These are phyloP conservation scores for Oscheius onirici DNA, from an alignment of 2,888 invertebrate species.

Conservation along the genomic window DNA sequence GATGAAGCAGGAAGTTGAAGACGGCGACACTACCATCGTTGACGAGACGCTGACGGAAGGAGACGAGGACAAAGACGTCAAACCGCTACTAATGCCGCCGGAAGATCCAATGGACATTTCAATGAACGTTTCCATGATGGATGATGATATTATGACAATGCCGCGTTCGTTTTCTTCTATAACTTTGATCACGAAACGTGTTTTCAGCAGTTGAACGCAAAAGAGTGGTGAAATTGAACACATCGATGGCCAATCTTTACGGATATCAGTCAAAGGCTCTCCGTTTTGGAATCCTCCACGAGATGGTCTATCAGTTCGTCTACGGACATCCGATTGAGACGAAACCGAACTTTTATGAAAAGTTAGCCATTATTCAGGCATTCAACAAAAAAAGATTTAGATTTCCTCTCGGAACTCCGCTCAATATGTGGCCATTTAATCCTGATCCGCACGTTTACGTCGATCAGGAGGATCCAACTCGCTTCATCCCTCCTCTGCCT, in stretches of 20 bases:
- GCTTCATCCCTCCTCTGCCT: slow-evolving; percentile 59
- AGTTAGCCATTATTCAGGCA: too few species aligned
- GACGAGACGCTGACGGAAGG: neutral
- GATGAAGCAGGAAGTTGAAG: neutral
- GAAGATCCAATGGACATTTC: too few species aligned
- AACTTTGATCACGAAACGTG: neutral
- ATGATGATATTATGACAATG: neutral
- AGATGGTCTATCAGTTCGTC: slow-evolving; percentile 55
- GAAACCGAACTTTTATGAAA: slow-evolving; percentile 29
- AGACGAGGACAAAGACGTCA: neutral
- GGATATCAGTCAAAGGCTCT: slow-evolving; percentile 58
- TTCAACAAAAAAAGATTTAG: too few species aligned
- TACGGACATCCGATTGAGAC: slow-evolving; percentile 33
- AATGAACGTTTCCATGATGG: neutral
- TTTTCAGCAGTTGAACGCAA: slow-evolving; percentile 5
- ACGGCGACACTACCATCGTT: neutral
- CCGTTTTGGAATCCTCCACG: slow-evolving; percentile 50
- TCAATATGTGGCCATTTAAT: slow-evolving; percentile 7
- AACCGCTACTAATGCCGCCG: too few species aligned
- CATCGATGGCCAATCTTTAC: slow-evolving; percentile 14
- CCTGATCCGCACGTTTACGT: slow-evolving; percentile 43
- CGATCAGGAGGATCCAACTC: slow-evolving; percentile 47
- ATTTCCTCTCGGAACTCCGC: slow-evolving; percentile 36
- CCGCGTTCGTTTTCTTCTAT: neutral
- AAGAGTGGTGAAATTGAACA: slow-evolving; percentile 10